Conservation (phyloP, 2,113 vertebrate species). For the Apeltes quadracus region DNA sequence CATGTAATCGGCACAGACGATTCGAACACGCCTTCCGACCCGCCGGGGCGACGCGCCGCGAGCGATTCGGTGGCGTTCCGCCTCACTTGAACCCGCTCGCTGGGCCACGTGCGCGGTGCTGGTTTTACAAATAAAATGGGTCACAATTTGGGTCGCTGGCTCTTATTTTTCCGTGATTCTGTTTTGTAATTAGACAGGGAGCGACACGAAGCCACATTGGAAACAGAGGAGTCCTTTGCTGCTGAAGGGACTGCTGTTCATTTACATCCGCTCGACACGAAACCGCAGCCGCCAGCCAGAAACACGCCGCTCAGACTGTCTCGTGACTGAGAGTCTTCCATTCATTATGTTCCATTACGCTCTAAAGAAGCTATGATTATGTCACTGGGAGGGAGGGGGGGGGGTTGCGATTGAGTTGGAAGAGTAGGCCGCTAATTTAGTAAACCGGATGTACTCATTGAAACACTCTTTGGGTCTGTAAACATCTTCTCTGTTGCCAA, state of each 20-base stretch:
- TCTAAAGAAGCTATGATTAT: conserved; percentile 28
- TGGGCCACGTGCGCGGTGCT: no score
- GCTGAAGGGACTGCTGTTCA: conserved; percentile 4
- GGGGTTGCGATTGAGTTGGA: conserved; percentile 23
- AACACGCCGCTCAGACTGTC: no score
- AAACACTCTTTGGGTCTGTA: conserved; percentile 6
- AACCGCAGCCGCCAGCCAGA: conserved; percentile 30
- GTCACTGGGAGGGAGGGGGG: neutral
- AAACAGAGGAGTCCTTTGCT: conserved; percentile 14
- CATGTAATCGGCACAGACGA: conserved; percentile 21
- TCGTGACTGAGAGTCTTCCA: conserved; percentile 10
- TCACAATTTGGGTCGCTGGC: neutral
- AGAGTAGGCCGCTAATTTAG: neutral
- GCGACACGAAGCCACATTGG: conserved; percentile 14
- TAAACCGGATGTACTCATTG: conserved; percentile 12
- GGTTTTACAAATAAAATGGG: no score
- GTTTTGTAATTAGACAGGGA: conserved; percentile 29
- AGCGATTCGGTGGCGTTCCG: no score
- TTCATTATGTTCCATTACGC: conserved; percentile 29
- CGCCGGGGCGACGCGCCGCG: conserved; percentile 5
- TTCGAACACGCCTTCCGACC: neutral
- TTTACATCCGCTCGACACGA: conserved; percentile 12
- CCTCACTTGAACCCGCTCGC: no score
- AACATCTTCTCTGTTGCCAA: conserved; percentile 21
- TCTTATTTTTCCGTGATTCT: no score